A percentile compares a stretch with the other conserved stretches of the same genome.
phyloP scores from a whole-genome alignment of 2,113 vertebrate species.

The Irena cyanogastra region DNA sequence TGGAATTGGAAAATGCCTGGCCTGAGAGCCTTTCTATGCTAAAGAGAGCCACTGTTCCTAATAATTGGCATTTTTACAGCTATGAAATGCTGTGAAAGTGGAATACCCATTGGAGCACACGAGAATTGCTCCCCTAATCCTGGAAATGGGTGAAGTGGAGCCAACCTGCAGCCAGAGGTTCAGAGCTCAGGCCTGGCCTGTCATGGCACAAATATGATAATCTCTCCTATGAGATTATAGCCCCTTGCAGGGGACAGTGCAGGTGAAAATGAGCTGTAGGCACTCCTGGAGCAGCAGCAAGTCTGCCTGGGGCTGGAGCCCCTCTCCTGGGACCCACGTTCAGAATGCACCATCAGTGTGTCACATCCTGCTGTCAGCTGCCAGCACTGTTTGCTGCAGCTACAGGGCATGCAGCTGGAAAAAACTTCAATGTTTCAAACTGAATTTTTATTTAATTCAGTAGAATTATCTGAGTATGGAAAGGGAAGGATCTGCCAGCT shows the following conservation, averaged over 20 bases:
- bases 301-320: neutral
- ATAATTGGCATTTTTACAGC: neutral
- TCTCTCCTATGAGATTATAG: neutral
- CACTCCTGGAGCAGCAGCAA: neutral
- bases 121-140: neutral
- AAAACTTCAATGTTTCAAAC: neutral
- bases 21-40: neutral
- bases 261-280: neutral
- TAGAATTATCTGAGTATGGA: neutral
- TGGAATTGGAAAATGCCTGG: neutral
- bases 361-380: neutral
- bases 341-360: neutral
- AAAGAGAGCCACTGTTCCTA: neutral
- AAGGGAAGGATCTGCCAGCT: neutral
- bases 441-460: neutral
- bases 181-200: neutral
- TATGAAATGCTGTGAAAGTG: neutral
- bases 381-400: neutral
- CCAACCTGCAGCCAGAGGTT: neutral
- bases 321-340: neutral
- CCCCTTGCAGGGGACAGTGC: neutral
- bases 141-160: neutral
- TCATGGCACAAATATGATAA: accelerated
- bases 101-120: neutral
- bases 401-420: neutral